A percentile compares a stretch with the other conserved stretches of the same genome.
These are phyloP conservation scores for Dysdera silvatica DNA, from an alignment of 1,140 invertebrate genomes.

Conservation along the genomic window DNA sequence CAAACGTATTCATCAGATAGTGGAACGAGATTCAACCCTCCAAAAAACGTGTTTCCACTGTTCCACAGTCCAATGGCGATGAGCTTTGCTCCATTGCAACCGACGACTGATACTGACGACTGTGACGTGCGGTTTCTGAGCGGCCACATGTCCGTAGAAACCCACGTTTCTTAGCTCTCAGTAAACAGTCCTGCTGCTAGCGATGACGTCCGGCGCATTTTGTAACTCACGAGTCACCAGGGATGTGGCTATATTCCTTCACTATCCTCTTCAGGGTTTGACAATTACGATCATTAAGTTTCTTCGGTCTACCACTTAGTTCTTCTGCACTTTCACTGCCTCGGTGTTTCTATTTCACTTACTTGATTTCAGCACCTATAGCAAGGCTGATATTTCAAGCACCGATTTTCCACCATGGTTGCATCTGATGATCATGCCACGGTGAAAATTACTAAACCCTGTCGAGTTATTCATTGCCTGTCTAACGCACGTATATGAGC, in stretches of 20 bases:
- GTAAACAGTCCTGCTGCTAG: not conserved
- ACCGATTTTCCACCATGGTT: too few species aligned
- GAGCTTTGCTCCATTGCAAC: constrained; percentile 4
- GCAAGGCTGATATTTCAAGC: too few species aligned
- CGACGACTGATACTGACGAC: not conserved
- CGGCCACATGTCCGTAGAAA: constrained; percentile 2
- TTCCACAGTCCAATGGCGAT: constrained; percentile 1
- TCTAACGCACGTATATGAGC: too few species aligned
- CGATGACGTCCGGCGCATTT: not conserved
- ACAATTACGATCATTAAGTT: too few species aligned
- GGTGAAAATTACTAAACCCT: too few species aligned
- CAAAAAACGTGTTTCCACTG: not conserved
- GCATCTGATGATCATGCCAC: too few species aligned
- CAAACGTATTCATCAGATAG: not conserved
- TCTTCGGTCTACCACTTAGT: too few species aligned
- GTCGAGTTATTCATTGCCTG: too few species aligned
- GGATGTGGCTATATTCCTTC: not conserved
- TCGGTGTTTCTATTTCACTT: too few species aligned
- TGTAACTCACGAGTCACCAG: not conserved
- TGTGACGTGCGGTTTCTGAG: not conserved
- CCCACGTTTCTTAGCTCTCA: not conserved
- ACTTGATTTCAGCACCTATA: too few species aligned
- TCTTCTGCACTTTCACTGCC: too few species aligned
- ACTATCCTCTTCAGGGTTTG: not conserved
- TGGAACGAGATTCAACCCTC: too few species aligned